Base-by-base conservation (phyloP, 2,113 vertebrate genomes). In the Chaetodon auriga region DNA sequence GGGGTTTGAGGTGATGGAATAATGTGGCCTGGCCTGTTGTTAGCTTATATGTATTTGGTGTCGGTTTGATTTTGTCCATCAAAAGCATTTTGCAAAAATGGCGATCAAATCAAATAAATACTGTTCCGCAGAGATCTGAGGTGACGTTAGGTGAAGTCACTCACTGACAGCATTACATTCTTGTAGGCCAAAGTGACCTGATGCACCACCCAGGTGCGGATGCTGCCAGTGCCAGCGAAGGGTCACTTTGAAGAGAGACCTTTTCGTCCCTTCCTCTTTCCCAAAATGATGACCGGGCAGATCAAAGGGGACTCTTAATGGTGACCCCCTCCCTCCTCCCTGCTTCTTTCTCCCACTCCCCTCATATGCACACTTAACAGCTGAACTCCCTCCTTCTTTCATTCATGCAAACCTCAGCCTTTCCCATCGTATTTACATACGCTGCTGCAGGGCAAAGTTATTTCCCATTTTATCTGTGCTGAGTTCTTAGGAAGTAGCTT, bases 401-500 rank as follows among this genome's bases (percentile, higher is more conserved):
- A 88, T 93, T 93, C 90, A 93, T 87, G 74, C 79, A 73, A 75
- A 87, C 68, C 75, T 89, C 88, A 91, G 82, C 84, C 87, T 86
- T 93, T 93, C 89, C 90, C 76, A 60, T 65, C 58, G 65, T 80
- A 88, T 94, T 95, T 92, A 86, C 83, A 92, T 87, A 87, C 12
- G 19, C 77, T 53, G 75, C 91, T 87, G 81, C 84, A 76, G 89
- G 91, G 91, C 91, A 77, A 81, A 81, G 70, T 51, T 49, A 87
- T 84, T 83, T 78, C 81, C 87, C 72, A 48, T 89, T 92, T 92
- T 84, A 93, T 93, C 86, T 90, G 57, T 81, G 81, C 51, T 68
- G 78, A 83, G 75, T 88, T 91, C 81, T 84, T 86, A 94, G 94
- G 94, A 95, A 95, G 94, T 91, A n/a, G 83, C 94, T 92, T 87